These are phyloP conservation scores for Brachionus sp. DNA, from an alignment of 1,140 invertebrate genomes.

Conservation along the genomic window DNA sequence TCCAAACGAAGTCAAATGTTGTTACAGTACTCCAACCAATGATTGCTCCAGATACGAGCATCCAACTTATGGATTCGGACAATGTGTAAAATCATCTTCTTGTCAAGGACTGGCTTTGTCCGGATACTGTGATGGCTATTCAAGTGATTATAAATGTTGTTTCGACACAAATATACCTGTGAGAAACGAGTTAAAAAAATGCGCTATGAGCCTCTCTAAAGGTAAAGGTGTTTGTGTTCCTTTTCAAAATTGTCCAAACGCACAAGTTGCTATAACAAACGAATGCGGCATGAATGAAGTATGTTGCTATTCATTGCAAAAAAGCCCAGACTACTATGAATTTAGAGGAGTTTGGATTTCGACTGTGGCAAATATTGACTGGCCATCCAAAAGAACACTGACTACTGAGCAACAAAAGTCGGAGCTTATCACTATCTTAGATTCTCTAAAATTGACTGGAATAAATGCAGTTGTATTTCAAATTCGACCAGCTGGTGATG, in stretches of 20 bases:
- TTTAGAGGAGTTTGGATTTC: conserved; percentile 54
- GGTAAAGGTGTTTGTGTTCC: conserved; percentile 40
- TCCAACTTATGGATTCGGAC: conserved; percentile 31
- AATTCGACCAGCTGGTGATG: conserved; percentile 50
- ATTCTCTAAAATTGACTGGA: conserved; percentile 49
- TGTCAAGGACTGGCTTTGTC: conserved; percentile 16
- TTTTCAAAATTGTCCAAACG: neutral
- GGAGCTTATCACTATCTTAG: conserved; percentile 50
- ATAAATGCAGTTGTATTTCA: conserved; percentile 55
- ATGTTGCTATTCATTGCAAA: conserved; percentile 41
- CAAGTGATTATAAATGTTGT: conserved; percentile 22
- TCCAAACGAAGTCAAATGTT: conserved; percentile 35
- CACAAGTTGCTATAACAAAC: neutral
- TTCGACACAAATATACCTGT: neutral
- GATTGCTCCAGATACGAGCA: neutral
- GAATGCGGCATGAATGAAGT: conserved; percentile 15
- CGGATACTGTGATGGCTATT: conserved; percentile 33
- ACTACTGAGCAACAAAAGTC: conserved; percentile 50
- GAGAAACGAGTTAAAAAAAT: neutral
- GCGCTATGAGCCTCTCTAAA: conserved; percentile 26
- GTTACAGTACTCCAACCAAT: conserved; percentile 21
- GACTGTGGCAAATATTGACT: conserved; percentile 56
- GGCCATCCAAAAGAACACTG: conserved; percentile 50
- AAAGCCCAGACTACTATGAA: conserved; percentile 46
- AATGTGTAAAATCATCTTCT: conserved; percentile 1